phyloP scores from a whole-genome alignment of 2,797 vertebrate genomes.

The Galagoides demidoff region DNA sequence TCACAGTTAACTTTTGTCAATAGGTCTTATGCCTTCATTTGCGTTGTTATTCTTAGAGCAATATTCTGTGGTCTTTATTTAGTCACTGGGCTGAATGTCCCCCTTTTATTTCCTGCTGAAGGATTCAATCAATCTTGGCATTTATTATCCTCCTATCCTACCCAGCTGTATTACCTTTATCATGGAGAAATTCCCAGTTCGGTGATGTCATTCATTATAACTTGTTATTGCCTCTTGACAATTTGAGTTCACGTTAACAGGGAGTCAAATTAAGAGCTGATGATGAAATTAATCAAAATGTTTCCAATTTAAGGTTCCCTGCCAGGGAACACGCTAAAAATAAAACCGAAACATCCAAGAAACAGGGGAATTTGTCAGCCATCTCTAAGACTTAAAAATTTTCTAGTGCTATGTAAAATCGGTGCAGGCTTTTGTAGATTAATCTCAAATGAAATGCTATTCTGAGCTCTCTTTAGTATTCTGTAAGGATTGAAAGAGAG shows the following conservation, averaged over 20 bases:
- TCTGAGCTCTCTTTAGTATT: background rate
- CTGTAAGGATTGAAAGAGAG: conserved; percentile 2
- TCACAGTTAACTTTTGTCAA: background rate
- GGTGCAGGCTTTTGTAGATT: conserved; percentile 24
- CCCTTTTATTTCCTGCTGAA: background rate
- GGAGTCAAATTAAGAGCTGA: background rate
- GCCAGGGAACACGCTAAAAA: background rate
- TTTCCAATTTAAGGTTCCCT: background rate
- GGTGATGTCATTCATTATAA: background rate
- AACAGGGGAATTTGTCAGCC: background rate
- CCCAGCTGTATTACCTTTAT: background rate
- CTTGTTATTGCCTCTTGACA: background rate
- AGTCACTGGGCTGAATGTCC: background rate
- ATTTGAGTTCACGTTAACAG: conserved; percentile 16
- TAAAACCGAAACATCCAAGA: conserved; percentile 2
- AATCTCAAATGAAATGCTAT: conserved; percentile 46
- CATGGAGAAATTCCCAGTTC: background rate
- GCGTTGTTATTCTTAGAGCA: background rate
- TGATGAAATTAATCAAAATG: conserved; percentile 41
- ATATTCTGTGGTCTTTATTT: background rate
- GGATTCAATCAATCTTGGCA: background rate
- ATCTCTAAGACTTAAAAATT: background rate
- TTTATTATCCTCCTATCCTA: background rate
- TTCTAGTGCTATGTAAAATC: background rate
- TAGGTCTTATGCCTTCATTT: background rate